Evolutionary conservation across 2,113 vertebrate species (phyloP).

Genomic region (Nibea coibor): DNA sequence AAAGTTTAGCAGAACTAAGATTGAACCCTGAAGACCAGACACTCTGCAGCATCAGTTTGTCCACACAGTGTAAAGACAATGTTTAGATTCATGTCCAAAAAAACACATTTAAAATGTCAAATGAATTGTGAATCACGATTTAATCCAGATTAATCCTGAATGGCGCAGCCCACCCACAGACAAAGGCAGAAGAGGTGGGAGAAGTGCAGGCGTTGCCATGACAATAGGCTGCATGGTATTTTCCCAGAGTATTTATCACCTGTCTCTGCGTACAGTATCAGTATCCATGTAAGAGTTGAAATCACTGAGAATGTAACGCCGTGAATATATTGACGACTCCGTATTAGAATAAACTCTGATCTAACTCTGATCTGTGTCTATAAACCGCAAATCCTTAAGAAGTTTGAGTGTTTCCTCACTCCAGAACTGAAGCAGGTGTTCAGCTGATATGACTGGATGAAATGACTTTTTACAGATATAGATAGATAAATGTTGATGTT

Average conservation of each 20-base stretch:
- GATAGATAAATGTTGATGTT: background rate
- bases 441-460: background rate
- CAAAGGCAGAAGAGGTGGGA: slow-evolving; percentile 16
- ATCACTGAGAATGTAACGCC: too few relatives aligned
- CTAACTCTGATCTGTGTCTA: too few relatives aligned
- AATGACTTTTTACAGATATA: too few relatives aligned
- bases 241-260: slow-evolving; percentile 42
- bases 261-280: background rate
- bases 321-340: too few relatives aligned
- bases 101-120: background rate
- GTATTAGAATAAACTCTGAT: too few relatives aligned
- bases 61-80: background rate
- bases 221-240: slow-evolving; percentile 49
- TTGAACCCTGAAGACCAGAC: background rate
- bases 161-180: slow-evolving; percentile 48
- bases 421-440: too few relatives aligned
- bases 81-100: background rate
- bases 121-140: background rate
- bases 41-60: background rate
- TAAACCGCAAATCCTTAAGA: too few relatives aligned
- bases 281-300: background rate
- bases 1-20: background rate
- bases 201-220: slow-evolving; percentile 50
- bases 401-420: too few relatives aligned
- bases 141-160: slow-evolving; percentile 56